A percentile compares a stretch with the other conserved stretches of the same genome.
Evolutionary conservation across 2,797 vertebrate species (phyloP).

Genomic region (Chaunax sp.): DNA sequence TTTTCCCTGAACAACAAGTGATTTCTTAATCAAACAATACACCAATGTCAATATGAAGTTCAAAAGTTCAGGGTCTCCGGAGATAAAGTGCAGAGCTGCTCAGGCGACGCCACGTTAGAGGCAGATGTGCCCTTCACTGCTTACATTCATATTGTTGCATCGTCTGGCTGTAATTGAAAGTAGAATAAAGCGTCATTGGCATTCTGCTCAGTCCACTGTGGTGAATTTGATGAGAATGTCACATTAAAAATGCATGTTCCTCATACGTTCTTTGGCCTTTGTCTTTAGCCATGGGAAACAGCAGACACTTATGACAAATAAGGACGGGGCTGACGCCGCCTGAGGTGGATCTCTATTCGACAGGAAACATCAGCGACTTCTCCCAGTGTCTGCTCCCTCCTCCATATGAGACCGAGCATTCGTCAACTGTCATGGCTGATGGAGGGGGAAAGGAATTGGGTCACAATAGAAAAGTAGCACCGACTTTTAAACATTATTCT

Average conservation of each 20-base stretch:
- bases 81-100: slow-evolving; percentile 34
- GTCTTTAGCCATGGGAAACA: slow-evolving; percentile 73
- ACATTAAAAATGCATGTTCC: slow-evolving; percentile 84
- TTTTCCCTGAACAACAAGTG: slow-evolving; percentile 27
- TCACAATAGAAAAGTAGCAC: slow-evolving; percentile 30
- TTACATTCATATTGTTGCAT: slow-evolving; percentile 46
- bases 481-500: slow-evolving; percentile 5
- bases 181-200: slow-evolving; percentile 66
- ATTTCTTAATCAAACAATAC: slow-evolving; percentile 25
- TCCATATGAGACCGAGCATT: slow-evolving; percentile 34
- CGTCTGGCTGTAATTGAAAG: slow-evolving; percentile 60
- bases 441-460: slow-evolving; percentile 44
- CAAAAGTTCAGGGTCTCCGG: slow-evolving; percentile 35
- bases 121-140: slow-evolving; percentile 59
- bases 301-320: slow-evolving; percentile 80
- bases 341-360: slow-evolving; percentile 64
- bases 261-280: slow-evolving; percentile 77
- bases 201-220: slow-evolving; percentile 74
- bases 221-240: slow-evolving; percentile 79
- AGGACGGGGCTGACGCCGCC: slow-evolving; percentile 67
- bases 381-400: slow-evolving; percentile 40
- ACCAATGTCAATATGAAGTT: slow-evolving; percentile 26
- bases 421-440: slow-evolving; percentile 53
- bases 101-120: slow-evolving; percentile 25
- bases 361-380: slow-evolving; percentile 61